Conservation (phyloP, 2,797 vertebrate genomes). For the Avahi laniger region DNA sequence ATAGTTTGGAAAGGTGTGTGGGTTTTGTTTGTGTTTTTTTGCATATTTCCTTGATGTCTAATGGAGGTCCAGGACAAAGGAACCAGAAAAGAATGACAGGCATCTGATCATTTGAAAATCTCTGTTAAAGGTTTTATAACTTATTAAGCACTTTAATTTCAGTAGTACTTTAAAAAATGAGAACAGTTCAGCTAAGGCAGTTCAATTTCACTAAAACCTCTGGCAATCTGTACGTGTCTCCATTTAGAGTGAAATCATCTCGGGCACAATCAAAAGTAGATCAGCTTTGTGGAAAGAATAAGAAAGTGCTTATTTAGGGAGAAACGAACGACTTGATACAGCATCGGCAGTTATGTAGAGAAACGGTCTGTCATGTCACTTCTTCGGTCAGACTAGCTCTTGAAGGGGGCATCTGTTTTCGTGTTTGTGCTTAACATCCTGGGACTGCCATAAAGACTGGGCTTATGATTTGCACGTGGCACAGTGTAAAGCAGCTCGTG, state of each 20-base stretch:
- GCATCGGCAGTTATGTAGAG: not conserved
- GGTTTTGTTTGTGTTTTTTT: not conserved
- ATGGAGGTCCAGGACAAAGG: constrained; percentile 17
- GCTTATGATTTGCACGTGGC: not conserved
- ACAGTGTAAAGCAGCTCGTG: not conserved
- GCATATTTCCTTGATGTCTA: constrained; percentile 57
- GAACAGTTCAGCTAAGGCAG: not conserved
- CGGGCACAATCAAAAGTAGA: not conserved
- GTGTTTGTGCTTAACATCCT: not conserved
- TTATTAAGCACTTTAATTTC: constrained; percentile 30
- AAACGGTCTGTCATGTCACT: not conserved
- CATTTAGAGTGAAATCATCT: constrained; percentile 37
- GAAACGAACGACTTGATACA: not conserved
- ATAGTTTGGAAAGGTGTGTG: constrained; percentile 40
- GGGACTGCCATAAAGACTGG: not conserved
- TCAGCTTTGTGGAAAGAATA: not conserved
- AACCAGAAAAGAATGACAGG: not conserved
- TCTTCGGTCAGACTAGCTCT: not conserved
- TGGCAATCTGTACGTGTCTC: not conserved
- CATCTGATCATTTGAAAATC: constrained; percentile 3
- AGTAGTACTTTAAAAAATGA: constrained; percentile 3
- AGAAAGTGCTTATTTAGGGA: not conserved
- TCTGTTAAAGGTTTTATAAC: not conserved
- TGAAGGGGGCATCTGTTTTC: not conserved
- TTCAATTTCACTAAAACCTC: constrained; percentile 59